Evolutionary conservation across 2,888 invertebrate genomes (phyloP).

Genomic region (Nematopogon swammerdamellus): DNA sequence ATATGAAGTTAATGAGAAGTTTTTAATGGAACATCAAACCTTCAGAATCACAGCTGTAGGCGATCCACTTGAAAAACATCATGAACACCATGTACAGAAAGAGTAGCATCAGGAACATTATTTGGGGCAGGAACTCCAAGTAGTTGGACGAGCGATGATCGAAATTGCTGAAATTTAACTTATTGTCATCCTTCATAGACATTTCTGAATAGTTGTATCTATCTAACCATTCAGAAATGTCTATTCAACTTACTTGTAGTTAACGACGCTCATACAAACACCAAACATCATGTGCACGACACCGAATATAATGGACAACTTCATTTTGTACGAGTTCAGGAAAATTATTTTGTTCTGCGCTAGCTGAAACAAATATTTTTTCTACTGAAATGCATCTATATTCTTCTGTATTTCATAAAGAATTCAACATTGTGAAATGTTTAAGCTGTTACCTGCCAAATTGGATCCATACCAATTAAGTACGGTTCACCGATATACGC

Average conservation of each 20-base stretch:
- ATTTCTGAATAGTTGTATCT: slow-evolving; percentile 6
- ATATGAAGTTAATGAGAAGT: too few species aligned
- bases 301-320: slow-evolving; percentile 87
- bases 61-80: slow-evolving; percentile 85
- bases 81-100: slow-evolving; percentile 87
- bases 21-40: background rate
- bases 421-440: slow-evolving; percentile 3
- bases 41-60: slow-evolving; percentile 35
- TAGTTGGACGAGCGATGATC: slow-evolving; percentile 57
- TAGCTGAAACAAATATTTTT: slow-evolving; percentile 27
- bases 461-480: slow-evolving; percentile 75
- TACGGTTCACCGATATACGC: slow-evolving; percentile 63
- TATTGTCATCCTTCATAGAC: background rate
- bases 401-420: too few species aligned
- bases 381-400: too few species aligned
- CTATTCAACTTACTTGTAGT: slow-evolving; percentile 52
- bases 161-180: slow-evolving; percentile 52
- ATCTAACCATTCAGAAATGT: background rate
- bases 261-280: slow-evolving; percentile 68
- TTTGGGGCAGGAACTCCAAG: slow-evolving; percentile 85
- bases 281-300: slow-evolving; percentile 94
- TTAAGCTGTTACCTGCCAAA: slow-evolving; percentile 55
- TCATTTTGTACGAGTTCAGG: slow-evolving; percentile 93
- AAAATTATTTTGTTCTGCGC: slow-evolving; percentile 83
- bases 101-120: slow-evolving; percentile 79